These are phyloP conservation scores for Enteromius afrohamiltoni DNA, from an alignment of 2,797 vertebrate species.

Conservation along the genomic window DNA sequence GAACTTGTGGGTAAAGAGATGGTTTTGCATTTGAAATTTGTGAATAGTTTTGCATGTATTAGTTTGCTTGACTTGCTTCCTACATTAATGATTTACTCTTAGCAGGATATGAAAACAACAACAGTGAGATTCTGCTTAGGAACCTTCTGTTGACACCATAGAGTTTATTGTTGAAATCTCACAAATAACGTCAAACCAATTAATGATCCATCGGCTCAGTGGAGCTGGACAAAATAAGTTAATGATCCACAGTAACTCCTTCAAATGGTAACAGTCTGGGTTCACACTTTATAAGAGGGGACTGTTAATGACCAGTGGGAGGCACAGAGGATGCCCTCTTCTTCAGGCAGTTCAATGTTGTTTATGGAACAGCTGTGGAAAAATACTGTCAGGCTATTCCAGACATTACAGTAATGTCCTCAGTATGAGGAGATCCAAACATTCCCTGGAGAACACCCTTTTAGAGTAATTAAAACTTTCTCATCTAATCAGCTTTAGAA, in stretches of 20 bases:
- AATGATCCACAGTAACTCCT: neutral
- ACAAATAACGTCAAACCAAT: neutral
- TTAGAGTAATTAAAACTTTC: conserved; percentile 11
- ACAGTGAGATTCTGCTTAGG: neutral
- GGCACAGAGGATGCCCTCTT: conserved; percentile 17
- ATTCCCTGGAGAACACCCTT: neutral
- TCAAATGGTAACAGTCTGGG: conserved; percentile 7
- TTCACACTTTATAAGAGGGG: neutral
- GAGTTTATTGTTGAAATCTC: neutral
- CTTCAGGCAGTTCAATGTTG: conserved; percentile 2
- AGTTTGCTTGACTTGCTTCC: neutral
- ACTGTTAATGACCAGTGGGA: neutral
- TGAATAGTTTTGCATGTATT: neutral
- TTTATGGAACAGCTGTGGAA: conserved; percentile 29
- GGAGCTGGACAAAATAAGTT: no score
- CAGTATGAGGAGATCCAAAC: neutral
- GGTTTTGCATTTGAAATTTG: neutral
- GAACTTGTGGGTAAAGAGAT: neutral
- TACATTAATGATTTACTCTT: neutral
- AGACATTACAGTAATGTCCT: conserved; percentile 10
- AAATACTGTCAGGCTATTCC: conserved; percentile 16
- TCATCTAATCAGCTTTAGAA: neutral
- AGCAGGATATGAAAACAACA: conserved; percentile 3
- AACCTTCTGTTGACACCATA: neutral
- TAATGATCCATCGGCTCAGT: neutral